Evolutionary conservation across 2,113 vertebrate species (phyloP).

Genomic region (Urocolius indicus): DNA sequence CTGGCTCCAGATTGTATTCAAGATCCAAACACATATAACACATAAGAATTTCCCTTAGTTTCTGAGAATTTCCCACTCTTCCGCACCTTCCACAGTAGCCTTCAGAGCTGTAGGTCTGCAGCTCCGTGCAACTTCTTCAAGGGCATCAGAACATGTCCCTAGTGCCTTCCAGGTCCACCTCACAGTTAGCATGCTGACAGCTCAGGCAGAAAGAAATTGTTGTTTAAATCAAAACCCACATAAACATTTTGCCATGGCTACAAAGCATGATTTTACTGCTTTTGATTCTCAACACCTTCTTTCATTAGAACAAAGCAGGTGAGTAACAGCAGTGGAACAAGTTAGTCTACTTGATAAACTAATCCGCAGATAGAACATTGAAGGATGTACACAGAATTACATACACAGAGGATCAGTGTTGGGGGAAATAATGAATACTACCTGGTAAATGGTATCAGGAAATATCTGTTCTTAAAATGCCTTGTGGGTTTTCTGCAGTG

Average conservation of each 20-base stretch:
- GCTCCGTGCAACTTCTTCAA: background rate
- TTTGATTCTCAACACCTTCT: background rate
- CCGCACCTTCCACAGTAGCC: background rate
- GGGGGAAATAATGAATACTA: background rate
- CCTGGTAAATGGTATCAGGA: constrained; percentile 42
- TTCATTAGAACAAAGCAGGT: background rate
- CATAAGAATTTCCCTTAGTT: background rate
- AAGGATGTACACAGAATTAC: background rate
- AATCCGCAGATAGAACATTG: background rate
- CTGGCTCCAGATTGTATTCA: background rate
- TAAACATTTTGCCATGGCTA: background rate
- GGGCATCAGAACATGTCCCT: background rate
- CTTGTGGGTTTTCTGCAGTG: background rate
- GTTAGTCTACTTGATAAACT: background rate
- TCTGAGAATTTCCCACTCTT: background rate
- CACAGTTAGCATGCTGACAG: rapidly evolving
- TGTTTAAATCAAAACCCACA: background rate
- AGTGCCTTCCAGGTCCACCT: background rate
- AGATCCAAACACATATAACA: background rate
- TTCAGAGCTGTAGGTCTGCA: background rate
- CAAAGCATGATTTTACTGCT: background rate
- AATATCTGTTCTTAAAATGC: constrained; percentile 25
- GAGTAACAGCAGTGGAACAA: background rate
- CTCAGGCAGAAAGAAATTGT: background rate
- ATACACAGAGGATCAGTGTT: background rate